Evolutionary conservation across 2,113 vertebrate species (phyloP).

Genomic region (Gymnogyps californianus): DNA sequence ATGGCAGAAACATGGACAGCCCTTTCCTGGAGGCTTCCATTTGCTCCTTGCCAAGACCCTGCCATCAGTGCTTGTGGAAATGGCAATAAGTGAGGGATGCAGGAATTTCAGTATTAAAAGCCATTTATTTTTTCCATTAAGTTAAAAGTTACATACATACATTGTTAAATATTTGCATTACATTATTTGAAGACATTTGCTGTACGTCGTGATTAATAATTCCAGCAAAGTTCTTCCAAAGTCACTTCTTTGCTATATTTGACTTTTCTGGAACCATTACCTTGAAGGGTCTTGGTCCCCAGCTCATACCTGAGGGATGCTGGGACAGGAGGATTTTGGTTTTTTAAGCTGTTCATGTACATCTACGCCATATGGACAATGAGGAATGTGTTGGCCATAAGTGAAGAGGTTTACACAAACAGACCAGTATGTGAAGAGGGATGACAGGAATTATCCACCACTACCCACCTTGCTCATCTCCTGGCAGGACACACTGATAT

Average conservation of each 20-base stretch:
- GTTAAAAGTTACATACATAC: background rate
- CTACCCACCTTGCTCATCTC: background rate
- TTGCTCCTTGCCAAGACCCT: background rate
- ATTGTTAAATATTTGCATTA: background rate
- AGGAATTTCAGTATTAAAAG: background rate
- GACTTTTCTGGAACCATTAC: background rate
- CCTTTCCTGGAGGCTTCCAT: background rate
- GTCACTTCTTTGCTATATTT: background rate
- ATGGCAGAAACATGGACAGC: background rate
- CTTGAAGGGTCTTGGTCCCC: background rate
- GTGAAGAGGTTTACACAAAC: background rate
- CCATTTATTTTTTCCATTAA: background rate
- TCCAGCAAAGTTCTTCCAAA: background rate
- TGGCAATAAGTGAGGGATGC: background rate
- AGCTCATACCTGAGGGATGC: accelerated
- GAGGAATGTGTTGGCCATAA: background rate
- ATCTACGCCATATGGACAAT: background rate
- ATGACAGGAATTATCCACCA: background rate
- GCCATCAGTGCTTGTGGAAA: background rate
- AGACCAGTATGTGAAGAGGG: background rate
- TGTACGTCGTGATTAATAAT: background rate
- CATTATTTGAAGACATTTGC: background rate
- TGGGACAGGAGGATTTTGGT: background rate
- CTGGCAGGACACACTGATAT: background rate
- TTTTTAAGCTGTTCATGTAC: background rate